A percentile compares a stretch with the other conserved stretches of the same genome.
Conservation (phyloP, 2,888 invertebrate genomes). For the Plebejus anna region DNA sequence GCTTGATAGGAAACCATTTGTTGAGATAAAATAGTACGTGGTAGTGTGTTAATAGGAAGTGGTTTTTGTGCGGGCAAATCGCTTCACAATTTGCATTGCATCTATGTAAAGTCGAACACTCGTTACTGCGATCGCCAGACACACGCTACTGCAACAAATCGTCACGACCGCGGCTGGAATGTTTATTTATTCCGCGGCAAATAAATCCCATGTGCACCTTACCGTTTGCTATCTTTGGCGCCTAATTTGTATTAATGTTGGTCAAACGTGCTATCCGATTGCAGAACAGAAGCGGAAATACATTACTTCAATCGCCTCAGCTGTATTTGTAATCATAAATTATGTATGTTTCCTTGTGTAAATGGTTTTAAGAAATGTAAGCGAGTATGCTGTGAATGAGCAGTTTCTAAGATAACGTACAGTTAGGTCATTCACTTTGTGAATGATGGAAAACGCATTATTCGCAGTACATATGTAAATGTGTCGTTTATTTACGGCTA, state of each 20-base stretch:
- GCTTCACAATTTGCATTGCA: constrained; percentile 68
- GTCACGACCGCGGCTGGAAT: constrained; percentile 56
- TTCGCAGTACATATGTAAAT: constrained; percentile 45
- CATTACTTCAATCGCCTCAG: background rate
- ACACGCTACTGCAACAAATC: constrained; percentile 49
- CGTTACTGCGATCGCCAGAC: constrained; percentile 50
- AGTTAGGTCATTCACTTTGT: constrained; percentile 14
- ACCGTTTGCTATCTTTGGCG: constrained; percentile 8
- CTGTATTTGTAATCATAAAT: background rate
- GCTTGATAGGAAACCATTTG: constrained; percentile 19
- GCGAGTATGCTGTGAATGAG: background rate
- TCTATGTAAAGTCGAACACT: constrained; percentile 65
- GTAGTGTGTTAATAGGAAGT: constrained; percentile 45
- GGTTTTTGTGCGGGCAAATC: constrained; percentile 63
- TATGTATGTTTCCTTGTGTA: background rate
- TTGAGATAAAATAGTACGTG: constrained; percentile 31
- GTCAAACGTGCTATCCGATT: background rate
- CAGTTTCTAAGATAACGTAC: constrained; percentile 1
- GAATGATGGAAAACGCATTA: constrained; percentile 22
- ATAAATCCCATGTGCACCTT: constrained; percentile 26
- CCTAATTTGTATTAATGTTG: constrained; percentile 24
- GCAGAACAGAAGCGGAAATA: background rate
- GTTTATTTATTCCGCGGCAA: constrained; percentile 36
- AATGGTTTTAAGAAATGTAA: background rate
- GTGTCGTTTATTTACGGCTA: constrained; percentile 25